Conservation (phyloP, 1,140 invertebrate species). For the Maniola jurtina region DNA sequence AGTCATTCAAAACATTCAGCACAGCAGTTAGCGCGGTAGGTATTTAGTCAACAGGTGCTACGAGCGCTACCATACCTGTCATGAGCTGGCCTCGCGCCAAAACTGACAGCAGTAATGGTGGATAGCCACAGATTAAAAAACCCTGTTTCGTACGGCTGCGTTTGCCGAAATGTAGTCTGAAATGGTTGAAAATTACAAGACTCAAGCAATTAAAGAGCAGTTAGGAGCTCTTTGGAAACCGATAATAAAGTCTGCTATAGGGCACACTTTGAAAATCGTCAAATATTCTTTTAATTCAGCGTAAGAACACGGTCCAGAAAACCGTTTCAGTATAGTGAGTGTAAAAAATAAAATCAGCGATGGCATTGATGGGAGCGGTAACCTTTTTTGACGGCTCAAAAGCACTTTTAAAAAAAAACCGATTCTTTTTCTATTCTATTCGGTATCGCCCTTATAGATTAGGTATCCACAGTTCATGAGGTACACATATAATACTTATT, state of each 20-base stretch:
- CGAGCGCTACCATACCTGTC: slow-evolving; percentile 39
- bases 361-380: too few relatives aligned
- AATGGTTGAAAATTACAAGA: background rate
- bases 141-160: background rate
- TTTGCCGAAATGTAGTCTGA: background rate
- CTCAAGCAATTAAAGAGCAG: background rate
- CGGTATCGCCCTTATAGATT: too few relatives aligned
- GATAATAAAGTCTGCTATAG: slow-evolving; percentile 4
- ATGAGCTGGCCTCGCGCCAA: slow-evolving; percentile 56
- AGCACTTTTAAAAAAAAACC: too few relatives aligned
- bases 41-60: slow-evolving; percentile 33
- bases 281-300: too few relatives aligned
- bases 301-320: too few relatives aligned
- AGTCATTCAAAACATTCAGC: slow-evolving; percentile 40
- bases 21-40: slow-evolving; percentile 48
- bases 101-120: slow-evolving; percentile 51
- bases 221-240: background rate
- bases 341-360: too few relatives aligned
- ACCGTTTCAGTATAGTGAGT: too few relatives aligned
- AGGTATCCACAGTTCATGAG: too few relatives aligned
- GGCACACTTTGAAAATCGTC: too few relatives aligned
- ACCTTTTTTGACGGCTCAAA: too few relatives aligned
- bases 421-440: too few relatives aligned
- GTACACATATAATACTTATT: too few relatives aligned
- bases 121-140: slow-evolving; percentile 41